These are phyloP conservation scores for Balearica regulorum DNA, from an alignment of 2,797 vertebrate genomes.

Conservation along the genomic window DNA sequence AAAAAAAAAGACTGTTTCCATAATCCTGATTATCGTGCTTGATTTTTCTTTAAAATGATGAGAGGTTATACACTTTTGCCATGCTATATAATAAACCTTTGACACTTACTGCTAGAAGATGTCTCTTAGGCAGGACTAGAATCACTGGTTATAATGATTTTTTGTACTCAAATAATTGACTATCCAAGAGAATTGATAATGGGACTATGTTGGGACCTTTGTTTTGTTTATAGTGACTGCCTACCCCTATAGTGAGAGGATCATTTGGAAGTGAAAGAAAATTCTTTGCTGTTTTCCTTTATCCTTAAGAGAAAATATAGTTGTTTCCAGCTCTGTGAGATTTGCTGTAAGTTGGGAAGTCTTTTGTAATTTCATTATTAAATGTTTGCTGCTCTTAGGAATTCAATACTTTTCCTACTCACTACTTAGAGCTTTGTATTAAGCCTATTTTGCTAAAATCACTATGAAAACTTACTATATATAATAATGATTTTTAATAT, in stretches of 20 bases:
- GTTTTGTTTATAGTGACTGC: not conserved
- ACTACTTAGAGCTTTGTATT: not conserved
- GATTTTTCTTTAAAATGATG: not conserved
- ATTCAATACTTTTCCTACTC: not conserved
- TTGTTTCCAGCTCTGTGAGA: not conserved
- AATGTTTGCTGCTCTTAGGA: not conserved
- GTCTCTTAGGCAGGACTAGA: not conserved
- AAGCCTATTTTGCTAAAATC: not conserved
- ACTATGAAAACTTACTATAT: not conserved
- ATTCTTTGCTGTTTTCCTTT: not conserved
- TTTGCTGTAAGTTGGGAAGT: not conserved
- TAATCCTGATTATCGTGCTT: not conserved
- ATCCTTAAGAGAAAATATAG: not conserved
- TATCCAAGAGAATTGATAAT: not conserved
- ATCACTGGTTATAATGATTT: not conserved
- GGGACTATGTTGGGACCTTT: not conserved
- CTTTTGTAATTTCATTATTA: not conserved
- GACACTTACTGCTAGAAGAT: not conserved
- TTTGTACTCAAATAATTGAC: not conserved
- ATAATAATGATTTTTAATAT: not conserved
- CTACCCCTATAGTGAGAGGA: not conserved
- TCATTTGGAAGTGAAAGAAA: not conserved
- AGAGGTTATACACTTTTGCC: not conserved
- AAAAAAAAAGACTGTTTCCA: not conserved
- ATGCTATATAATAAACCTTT: not conserved